phyloP scores from a whole-genome alignment of 1,140 invertebrate genomes.

The Neelides sp. region DNA sequence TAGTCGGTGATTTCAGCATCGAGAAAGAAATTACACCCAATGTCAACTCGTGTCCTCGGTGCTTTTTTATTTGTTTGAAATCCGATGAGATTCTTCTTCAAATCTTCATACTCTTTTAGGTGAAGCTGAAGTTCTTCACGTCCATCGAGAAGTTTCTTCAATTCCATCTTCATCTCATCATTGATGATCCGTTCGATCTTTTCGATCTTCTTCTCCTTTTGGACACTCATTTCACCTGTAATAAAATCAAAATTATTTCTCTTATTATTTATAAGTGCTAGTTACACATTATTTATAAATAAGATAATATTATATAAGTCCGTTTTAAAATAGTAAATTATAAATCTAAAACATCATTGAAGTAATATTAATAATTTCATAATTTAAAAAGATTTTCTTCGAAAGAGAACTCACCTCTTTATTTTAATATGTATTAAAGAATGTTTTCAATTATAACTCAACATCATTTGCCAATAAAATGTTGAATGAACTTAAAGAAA shows the following conservation, averaged over 20 bases:
- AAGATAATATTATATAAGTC: no score
- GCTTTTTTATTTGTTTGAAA: not conserved
- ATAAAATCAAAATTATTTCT: not conserved
- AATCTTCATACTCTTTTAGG: not conserved
- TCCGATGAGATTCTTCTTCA: not conserved
- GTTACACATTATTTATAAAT: no score
- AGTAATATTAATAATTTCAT: no score
- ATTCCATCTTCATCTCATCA: constrained; percentile 16
- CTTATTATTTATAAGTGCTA: not conserved
- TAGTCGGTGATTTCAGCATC: constrained; percentile 18
- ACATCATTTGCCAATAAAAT: no score
- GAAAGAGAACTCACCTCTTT: no score
- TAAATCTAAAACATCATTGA: no score
- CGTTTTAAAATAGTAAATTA: no score
- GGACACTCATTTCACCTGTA: not conserved
- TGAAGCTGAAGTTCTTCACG: constrained; percentile 10
- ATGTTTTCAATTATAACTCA: no score
- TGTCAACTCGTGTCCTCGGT: constrained; percentile 21
- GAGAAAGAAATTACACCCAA: constrained; percentile 27
- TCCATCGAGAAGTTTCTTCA: constrained; percentile 12
- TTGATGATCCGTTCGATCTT: constrained; percentile 24
- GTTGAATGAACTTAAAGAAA: no score
- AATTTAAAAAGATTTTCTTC: no score
- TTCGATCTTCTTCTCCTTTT: constrained; percentile 8
- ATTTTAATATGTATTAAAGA: no score